Percentiles rank a stretch among this genome's conserved stretches.
These are phyloP conservation scores for Drosophila suzukii DNA, from an alignment of 1,140 invertebrate species.

Conservation along the genomic window DNA sequence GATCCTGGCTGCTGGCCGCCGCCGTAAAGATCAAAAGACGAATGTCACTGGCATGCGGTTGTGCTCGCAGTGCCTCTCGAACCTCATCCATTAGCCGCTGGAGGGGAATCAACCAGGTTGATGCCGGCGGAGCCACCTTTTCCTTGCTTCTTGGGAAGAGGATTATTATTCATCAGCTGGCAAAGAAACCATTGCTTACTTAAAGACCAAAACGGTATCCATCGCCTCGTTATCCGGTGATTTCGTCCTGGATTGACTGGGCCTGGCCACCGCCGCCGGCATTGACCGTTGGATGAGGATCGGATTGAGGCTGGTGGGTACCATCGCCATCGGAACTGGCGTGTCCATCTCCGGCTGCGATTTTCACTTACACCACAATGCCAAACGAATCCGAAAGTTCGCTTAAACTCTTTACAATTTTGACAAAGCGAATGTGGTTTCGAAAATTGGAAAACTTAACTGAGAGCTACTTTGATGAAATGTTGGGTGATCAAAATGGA, in stretches of 20 bases:
- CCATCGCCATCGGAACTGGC: conserved; percentile 1
- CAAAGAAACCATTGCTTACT: not conserved
- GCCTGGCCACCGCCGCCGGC: not conserved
- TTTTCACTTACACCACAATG: not conserved
- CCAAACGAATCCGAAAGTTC: not conserved
- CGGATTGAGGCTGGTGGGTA: conserved; percentile 3
- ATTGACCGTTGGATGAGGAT: not conserved
- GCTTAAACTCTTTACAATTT: conserved; percentile 15
- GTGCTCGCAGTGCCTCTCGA: not conserved
- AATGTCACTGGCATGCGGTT: conserved; percentile 21
- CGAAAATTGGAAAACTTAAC: conserved; percentile 3
- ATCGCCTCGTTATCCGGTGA: not conserved
- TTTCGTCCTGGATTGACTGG: not conserved
- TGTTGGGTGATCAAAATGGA: not conserved
- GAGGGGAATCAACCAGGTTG: not conserved
- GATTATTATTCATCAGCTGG: too few relatives aligned
- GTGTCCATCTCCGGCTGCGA: conserved; percentile 3
- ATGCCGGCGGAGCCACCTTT: not conserved
- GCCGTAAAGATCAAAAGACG: conserved; percentile 33
- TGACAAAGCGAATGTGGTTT: not conserved
- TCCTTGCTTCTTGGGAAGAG: not conserved
- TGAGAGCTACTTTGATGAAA: conserved; percentile 1
- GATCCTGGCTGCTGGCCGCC: conserved; percentile 17
- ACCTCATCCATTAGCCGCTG: conserved; percentile 6
- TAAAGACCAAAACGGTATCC: not conserved